Conservation (phyloP, 2,888 invertebrate genomes). For the Rotaria sp. region DNA sequence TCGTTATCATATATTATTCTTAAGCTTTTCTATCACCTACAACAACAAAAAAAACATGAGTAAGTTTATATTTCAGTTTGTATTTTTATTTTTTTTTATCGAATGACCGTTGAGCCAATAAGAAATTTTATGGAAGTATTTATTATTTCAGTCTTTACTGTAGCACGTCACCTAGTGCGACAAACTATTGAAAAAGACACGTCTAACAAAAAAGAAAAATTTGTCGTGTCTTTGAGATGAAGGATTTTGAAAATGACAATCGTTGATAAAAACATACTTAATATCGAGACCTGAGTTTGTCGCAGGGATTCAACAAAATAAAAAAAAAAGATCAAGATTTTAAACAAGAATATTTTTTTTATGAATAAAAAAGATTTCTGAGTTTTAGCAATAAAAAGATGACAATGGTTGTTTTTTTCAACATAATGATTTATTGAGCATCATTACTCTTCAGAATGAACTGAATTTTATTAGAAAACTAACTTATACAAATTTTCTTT, state of each 20-base stretch:
- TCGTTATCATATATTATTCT: neutral
- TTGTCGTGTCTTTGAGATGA: neutral
- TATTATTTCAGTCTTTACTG: neutral
- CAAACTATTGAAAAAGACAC: too few relatives aligned
- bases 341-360: too few relatives aligned
- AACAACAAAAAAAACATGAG: neutral
- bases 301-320: too few relatives aligned
- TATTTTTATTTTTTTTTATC: neutral
- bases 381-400: too few relatives aligned
- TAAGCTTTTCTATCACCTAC: neutral
- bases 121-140: neutral
- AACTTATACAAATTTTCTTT: neutral
- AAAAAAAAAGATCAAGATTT: too few relatives aligned
- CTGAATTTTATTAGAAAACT: neutral
- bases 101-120: neutral
- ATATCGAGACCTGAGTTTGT: neutral
- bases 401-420: too few relatives aligned
- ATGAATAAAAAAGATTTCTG: too few relatives aligned
- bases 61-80: neutral
- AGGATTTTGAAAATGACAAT: neutral
- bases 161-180: too few relatives aligned
- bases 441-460: too few relatives aligned
- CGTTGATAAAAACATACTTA: neutral
- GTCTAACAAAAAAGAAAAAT: neutral
- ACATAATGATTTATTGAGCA: too few relatives aligned